phyloP scores from a whole-genome alignment of 2,113 vertebrate species.

The Takifugu flavidus region DNA sequence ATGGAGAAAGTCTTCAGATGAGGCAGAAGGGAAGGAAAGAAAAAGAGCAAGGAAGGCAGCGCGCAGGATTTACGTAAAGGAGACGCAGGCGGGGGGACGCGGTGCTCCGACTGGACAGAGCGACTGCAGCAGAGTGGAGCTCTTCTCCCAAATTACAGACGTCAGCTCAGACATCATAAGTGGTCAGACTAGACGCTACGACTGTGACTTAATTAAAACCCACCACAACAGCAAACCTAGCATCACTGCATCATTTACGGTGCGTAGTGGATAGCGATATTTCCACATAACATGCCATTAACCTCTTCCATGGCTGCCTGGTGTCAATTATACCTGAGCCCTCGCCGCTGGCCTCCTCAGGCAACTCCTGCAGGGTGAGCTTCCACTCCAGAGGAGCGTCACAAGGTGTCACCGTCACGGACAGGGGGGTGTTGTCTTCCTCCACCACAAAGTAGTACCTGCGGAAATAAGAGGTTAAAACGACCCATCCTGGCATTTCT shows the following conservation, averaged over 20 bases:
- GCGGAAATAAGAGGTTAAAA: conserved; percentile 30
- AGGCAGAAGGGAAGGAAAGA: neutral
- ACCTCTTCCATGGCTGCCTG: conserved; percentile 42
- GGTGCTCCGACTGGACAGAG: conserved; percentile 46
- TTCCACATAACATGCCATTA: conserved; percentile 56
- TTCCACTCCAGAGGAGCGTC: conserved; percentile 97
- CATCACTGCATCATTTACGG: conserved; percentile 48
- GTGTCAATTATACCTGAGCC: conserved; percentile 83
- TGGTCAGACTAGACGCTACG: conserved; percentile 60
- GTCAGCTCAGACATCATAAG: conserved; percentile 58
- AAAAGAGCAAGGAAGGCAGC: conserved; percentile 34
- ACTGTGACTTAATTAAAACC: conserved; percentile 68
- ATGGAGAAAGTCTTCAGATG: conserved; percentile 49
- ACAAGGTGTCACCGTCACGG: conserved; percentile 93
- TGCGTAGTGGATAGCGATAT: conserved; percentile 44
- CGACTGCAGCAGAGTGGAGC: conserved; percentile 25
- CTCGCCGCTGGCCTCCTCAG: conserved; percentile 89
- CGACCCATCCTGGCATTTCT: conserved; percentile 7
- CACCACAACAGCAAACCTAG: conserved; percentile 55
- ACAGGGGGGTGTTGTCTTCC: conserved; percentile 95
- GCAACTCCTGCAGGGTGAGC: conserved; percentile 92
- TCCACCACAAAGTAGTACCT: conserved; percentile 98
- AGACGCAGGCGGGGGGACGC: conserved; percentile 34
- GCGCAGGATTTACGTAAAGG: conserved; percentile 33
- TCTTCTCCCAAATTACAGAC: conserved; percentile 52